Conservation (phyloP, 2,113 vertebrate genomes). For the Turdus rufiventris region DNA sequence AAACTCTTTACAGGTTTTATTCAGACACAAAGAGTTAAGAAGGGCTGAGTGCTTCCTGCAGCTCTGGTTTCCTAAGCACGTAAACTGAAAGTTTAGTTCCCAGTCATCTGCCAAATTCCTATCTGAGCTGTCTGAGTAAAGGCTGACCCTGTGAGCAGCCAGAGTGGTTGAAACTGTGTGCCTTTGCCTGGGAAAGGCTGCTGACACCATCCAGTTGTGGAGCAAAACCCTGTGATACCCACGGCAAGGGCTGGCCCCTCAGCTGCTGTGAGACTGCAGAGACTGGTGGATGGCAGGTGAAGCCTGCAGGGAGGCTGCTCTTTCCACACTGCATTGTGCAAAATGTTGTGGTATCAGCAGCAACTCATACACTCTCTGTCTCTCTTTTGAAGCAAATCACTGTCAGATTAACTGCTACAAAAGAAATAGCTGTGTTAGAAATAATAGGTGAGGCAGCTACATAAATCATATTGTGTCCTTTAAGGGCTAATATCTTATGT, state of each 20-base stretch:
- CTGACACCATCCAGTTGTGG: rapidly evolving
- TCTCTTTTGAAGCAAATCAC: neutral
- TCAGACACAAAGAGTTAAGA: neutral
- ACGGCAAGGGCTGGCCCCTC: rapidly evolving
- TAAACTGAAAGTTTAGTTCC: rapidly evolving
- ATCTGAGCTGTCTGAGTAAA: neutral
- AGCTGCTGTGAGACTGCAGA: rapidly evolving
- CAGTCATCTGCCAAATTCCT: neutral
- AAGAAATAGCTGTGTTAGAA: neutral
- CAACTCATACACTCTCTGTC: neutral
- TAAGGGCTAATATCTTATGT: neutral
- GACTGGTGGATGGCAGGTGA: neutral
- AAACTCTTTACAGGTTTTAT: neutral
- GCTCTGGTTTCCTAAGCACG: neutral
- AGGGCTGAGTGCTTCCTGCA: neutral
- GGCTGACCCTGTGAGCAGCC: rapidly evolving
- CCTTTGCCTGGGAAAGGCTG: neutral
- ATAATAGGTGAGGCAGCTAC: neutral
- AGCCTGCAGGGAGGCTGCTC: neutral
- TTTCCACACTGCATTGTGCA: neutral
- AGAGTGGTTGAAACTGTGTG: neutral
- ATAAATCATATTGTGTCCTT: neutral
- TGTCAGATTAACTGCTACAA: neutral
- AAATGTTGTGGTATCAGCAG: neutral
- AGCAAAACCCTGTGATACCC: rapidly evolving